Conservation (phyloP, 2,113 vertebrate species). For the Pseudopodoces humilis region DNA sequence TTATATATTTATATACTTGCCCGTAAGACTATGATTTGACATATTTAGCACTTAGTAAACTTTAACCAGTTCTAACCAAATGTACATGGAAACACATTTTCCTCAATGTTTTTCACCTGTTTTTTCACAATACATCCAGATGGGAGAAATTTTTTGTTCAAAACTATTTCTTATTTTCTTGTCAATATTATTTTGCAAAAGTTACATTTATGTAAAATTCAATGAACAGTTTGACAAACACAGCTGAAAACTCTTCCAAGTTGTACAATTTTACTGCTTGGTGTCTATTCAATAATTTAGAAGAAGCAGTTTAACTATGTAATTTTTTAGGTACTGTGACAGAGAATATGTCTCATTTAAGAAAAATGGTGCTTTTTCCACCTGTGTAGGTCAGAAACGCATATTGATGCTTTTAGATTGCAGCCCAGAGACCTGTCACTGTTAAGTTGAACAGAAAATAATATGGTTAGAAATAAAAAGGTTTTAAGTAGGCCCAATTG, state of each 20-base stretch:
- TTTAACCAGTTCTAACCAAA: background rate
- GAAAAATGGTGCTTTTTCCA: background rate
- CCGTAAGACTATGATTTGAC: background rate
- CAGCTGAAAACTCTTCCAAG: background rate
- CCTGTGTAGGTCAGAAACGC: background rate
- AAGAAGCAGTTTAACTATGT: background rate
- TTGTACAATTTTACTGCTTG: background rate
- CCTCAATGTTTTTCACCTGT: background rate
- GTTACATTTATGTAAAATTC: background rate
- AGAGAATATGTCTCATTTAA: background rate
- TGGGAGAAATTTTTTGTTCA: background rate
- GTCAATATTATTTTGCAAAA: background rate
- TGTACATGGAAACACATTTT: background rate
- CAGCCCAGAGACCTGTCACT: background rate
- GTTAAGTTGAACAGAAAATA: background rate
- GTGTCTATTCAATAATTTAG: background rate
- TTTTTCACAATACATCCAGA: background rate
- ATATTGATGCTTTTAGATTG: background rate
- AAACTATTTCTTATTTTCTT: background rate
- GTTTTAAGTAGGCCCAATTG: background rate
- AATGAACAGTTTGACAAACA: background rate
- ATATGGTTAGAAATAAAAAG: background rate
- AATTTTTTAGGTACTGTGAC: background rate
- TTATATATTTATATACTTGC: background rate
- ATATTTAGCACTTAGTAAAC: background rate